phyloP scores from a whole-genome alignment of 2,113 vertebrate genomes.

The Theropithecus gelada region DNA sequence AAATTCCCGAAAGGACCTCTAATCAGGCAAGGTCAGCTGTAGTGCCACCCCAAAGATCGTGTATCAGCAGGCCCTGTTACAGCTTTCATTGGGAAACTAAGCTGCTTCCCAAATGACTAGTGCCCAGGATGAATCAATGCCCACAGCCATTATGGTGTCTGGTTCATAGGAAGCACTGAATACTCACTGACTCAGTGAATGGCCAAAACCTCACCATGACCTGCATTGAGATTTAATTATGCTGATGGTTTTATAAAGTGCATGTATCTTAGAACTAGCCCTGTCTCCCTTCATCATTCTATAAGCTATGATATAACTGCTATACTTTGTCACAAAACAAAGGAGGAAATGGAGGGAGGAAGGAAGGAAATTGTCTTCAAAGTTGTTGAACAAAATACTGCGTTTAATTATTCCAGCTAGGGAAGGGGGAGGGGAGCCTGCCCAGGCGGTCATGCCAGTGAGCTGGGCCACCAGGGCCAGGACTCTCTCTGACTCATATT shows the following conservation, averaged over 20 bases:
- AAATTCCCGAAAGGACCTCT: constrained; percentile 17
- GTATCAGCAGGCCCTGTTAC: not conserved
- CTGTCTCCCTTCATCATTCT: not conserved
- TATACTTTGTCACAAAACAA: not conserved
- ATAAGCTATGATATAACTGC: not conserved
- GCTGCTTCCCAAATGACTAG: not conserved
- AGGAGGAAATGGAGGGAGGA: not conserved
- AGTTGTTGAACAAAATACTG: not conserved
- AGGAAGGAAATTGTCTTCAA: not conserved
- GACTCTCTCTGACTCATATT: not conserved
- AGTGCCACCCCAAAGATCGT: not conserved
- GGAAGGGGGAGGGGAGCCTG: not conserved
- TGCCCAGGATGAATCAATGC: not conserved
- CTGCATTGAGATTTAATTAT: not conserved
- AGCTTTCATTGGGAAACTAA: not conserved
- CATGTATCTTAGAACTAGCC: not conserved
- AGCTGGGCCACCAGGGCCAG: not conserved
- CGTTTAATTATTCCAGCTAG: not conserved
- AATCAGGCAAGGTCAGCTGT: not conserved
- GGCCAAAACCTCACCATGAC: not conserved
- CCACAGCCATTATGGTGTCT: not conserved
- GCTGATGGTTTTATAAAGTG: not conserved
- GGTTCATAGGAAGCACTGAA: not conserved
- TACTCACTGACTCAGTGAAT: not conserved
- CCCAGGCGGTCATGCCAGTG: not conserved